Conservation (phyloP, 2,113 vertebrate species). For the Fregetta grallaria region DNA sequence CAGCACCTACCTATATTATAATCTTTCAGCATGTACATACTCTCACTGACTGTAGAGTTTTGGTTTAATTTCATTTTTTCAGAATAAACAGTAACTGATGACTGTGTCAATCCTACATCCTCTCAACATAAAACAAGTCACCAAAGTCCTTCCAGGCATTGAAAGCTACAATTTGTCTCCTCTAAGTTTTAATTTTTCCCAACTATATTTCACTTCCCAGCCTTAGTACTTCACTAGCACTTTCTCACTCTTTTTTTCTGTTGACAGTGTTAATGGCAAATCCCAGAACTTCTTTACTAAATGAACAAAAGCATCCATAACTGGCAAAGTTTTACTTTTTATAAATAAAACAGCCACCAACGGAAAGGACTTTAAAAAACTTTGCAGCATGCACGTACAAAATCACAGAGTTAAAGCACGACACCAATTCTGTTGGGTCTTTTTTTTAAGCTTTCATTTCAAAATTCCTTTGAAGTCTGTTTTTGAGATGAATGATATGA, state of each 20-base stretch:
- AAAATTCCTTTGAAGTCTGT: slow-evolving; percentile 45
- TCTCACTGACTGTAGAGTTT: neutral
- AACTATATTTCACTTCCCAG: neutral
- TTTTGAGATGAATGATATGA: slow-evolving; percentile 13
- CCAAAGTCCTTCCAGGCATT: neutral
- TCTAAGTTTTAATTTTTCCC: neutral
- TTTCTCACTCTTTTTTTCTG: neutral
- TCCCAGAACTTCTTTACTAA: neutral
- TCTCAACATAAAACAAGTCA: neutral
- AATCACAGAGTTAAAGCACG: neutral
- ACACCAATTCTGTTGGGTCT: slow-evolving; percentile 42
- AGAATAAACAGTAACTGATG: neutral
- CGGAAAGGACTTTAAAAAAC: neutral
- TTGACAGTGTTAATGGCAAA: neutral
- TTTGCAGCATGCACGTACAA: neutral
- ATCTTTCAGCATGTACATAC: neutral
- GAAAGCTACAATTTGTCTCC: neutral
- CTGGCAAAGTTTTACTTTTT: neutral
- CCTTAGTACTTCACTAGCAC: neutral
- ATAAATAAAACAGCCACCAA: neutral
- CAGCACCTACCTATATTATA: neutral
- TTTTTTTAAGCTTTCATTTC: slow-evolving; percentile 16
- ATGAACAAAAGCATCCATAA: neutral
- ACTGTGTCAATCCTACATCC: neutral
- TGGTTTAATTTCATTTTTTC: neutral